Conservation (phyloP, 2,888 invertebrate genomes). For the Mellilla xanthometata region DNA sequence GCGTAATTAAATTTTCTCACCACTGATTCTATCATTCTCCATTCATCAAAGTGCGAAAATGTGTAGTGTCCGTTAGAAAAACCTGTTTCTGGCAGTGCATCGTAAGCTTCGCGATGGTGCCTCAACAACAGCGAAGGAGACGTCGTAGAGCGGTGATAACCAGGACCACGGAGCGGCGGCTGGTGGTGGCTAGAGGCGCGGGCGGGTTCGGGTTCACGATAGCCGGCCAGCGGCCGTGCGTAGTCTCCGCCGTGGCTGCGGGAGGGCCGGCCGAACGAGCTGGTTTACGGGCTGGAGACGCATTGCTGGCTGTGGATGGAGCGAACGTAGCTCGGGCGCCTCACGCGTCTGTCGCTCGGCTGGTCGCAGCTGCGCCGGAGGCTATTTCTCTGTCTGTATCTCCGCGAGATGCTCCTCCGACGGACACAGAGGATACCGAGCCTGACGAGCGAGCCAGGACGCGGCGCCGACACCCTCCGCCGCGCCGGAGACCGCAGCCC, state of each 20-base stretch:
- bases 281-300: slow-evolving; percentile 95
- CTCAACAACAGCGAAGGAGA: slow-evolving; percentile 73
- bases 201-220: slow-evolving; percentile 99
- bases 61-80: slow-evolving; percentile 30
- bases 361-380: slow-evolving; percentile 94
- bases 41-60: slow-evolving; percentile 29
- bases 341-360: slow-evolving; percentile 95
- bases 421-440: slow-evolving; percentile 74
- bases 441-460: slow-evolving; percentile 71
- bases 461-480: slow-evolving; percentile 66
- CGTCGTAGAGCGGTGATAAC: slow-evolving; percentile 65
- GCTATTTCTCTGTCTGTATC: slow-evolving; percentile 93
- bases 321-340: slow-evolving; percentile 95
- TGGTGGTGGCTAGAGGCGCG: slow-evolving; percentile 92
- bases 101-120: slow-evolving; percentile 61
- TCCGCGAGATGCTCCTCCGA: slow-evolving; percentile 68
- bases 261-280: slow-evolving; percentile 94
- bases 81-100: slow-evolving; percentile 27
- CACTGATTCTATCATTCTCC: slow-evolving; percentile 10
- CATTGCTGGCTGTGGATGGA: slow-evolving; percentile 95
- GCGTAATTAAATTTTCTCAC: not conserved
- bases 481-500: slow-evolving; percentile 64
- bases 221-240: slow-evolving; percentile 97
- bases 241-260: slow-evolving; percentile 95
- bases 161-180: slow-evolving; percentile 86